Base-by-base conservation (phyloP, 1,140 invertebrate species). In the Drosophila athabasca region DNA sequence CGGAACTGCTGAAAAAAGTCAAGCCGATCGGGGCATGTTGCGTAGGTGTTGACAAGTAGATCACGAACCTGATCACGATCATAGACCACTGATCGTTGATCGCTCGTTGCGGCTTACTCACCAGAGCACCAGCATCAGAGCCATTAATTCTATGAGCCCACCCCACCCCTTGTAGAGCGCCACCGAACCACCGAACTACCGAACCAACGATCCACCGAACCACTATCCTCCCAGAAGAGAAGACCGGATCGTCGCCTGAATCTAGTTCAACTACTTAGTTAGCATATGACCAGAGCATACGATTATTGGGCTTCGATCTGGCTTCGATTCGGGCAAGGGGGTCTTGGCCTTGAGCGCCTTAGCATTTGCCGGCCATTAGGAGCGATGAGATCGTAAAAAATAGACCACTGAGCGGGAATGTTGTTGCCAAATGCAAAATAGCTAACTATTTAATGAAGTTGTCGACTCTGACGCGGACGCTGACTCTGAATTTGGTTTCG, bases 201-300 rank as follows among this genome's bases (percentile, higher is more conserved):
- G 7, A 9, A 31, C 3, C 8, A 3, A 2, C 8, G 8, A 35
- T 3, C 9, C 31, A 35, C 2, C 31, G 31, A 9, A 4, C 3
- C 29, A 22, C 41, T 29, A 24, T 66, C 61, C 62, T 65, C 61
- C 19, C 46, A 39, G 35, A 13, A 39, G 11, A 13, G 35, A 54
- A 49, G 46, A 70, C 67, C 67, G 65, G 67, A 70, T 70, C 13
- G 13, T 13, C 35, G 11, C 8, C 11, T 29, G 46, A 68, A 84
- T 85, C 82, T 82, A 87, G 82, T 81, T 64, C 82, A 85, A 85
- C 82, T 82, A 87, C 82, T 85, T 85, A 82, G 82, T 85, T 85
- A 85, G 62, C 81, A 87, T 82, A 75, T 46, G 45, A 62, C 54
- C 50, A 35, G 58, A 67, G 71, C 35, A 39, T 35, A 11, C 9